A percentile compares a stretch with the other conserved stretches of the same genome.
phyloP scores from a whole-genome alignment of 2,113 vertebrate genomes.

The Gila orcuttii region DNA sequence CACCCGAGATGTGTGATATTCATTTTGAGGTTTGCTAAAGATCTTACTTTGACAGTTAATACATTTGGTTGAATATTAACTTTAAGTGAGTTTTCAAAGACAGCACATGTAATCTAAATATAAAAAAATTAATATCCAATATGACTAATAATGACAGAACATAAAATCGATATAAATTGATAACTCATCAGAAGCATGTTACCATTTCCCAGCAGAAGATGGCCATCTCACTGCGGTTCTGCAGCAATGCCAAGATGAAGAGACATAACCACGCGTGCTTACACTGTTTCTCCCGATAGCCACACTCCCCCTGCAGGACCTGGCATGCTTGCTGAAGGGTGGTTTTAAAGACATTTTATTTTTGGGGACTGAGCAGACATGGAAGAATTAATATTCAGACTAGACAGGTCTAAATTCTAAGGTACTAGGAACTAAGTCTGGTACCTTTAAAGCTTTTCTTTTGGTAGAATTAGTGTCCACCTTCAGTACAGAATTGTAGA shows the following conservation, averaged over 20 bases:
- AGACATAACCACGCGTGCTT: slow-evolving; percentile 82
- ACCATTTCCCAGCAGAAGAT: slow-evolving; percentile 93
- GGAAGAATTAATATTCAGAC: too few relatives aligned
- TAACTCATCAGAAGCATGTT: slow-evolving; percentile 41
- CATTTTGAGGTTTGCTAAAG: not conserved
- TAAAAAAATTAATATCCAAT: not conserved
- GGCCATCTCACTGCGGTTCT: slow-evolving; percentile 87
- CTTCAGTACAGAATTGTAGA: slow-evolving; percentile 68
- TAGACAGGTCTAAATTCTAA: too few relatives aligned
- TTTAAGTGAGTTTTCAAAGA: not conserved
- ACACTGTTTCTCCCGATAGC: slow-evolving; percentile 50
- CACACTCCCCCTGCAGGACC: slow-evolving; percentile 55
- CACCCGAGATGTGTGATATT: not conserved
- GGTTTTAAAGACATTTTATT: not conserved
- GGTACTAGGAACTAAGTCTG: not conserved
- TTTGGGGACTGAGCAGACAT: not conserved
- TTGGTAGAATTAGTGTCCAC: slow-evolving; percentile 55
- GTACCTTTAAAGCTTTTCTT: slow-evolving; percentile 70
- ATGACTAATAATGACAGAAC: not conserved
- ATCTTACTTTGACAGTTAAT: not conserved
- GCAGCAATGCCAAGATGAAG: slow-evolving; percentile 87
- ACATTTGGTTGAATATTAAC: not conserved
- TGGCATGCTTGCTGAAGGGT: slow-evolving; percentile 59
- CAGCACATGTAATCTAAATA: not conserved
- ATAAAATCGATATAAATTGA: too few relatives aligned